Evolutionary conservation across 2,113 vertebrate species (phyloP).

Genomic region (Camarhynchus parvulus): DNA sequence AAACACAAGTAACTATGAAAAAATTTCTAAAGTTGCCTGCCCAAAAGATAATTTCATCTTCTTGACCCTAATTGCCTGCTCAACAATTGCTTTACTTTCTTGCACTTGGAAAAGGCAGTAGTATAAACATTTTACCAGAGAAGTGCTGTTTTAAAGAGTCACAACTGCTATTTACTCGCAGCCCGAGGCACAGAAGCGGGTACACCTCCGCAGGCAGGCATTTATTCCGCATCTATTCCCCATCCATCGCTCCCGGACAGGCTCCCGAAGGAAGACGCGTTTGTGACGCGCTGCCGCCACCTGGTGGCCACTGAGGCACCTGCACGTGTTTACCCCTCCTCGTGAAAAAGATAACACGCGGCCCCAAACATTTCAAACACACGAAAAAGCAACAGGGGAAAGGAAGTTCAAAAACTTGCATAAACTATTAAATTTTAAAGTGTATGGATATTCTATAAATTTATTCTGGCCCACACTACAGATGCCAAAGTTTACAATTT

Average conservation of each 20-base stretch:
- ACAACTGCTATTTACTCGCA: background rate
- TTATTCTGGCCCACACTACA: background rate
- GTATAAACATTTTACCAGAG: background rate
- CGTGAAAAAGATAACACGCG: background rate
- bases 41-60: background rate
- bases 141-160: background rate
- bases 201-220: accelerated
- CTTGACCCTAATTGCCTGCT: background rate
- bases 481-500: background rate
- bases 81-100: background rate
- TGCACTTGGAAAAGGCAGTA: background rate
- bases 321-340: background rate
- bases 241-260: accelerated
- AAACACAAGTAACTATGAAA: background rate
- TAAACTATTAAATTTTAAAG: background rate
- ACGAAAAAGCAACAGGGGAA: background rate
- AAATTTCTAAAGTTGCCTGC: background rate
- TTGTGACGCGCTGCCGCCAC: background rate
- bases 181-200: background rate
- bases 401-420: background rate
- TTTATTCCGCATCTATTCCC: background rate
- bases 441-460: background rate
- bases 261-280: background rate
- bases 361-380: background rate
- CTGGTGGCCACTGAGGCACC: background rate